Conservation (phyloP, 2,797 vertebrate species). For the Coluber constrictor region DNA sequence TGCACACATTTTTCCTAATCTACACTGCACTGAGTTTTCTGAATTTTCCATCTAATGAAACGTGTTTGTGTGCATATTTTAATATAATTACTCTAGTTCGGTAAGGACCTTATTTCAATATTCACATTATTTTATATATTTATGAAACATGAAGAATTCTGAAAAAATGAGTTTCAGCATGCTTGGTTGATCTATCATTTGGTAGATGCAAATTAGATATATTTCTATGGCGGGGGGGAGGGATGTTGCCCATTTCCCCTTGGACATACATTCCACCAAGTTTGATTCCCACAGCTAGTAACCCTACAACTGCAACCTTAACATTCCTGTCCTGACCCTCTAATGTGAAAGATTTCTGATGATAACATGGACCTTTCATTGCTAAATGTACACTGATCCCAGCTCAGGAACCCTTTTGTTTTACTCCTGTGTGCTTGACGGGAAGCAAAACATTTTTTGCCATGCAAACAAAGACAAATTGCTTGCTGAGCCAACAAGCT, state of each 20-base stretch:
- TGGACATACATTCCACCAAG: neutral
- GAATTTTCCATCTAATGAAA: neutral
- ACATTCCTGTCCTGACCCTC: too few species aligned
- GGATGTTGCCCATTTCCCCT: neutral
- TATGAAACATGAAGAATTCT: neutral
- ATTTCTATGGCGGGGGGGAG: neutral
- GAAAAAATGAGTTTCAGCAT: neutral
- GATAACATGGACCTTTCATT: neutral
- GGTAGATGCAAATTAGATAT: neutral
- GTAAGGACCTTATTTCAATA: neutral
- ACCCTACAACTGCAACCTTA: neutral
- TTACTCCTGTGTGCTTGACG: constrained; percentile 52
- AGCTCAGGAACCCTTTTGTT: constrained; percentile 44
- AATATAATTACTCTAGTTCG: neutral
- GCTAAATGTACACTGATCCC: neutral
- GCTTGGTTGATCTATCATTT: neutral
- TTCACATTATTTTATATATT: neutral
- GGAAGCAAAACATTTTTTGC: constrained; percentile 52
- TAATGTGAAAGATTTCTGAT: neutral
- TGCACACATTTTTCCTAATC: neutral
- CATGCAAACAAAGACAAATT: constrained; percentile 57
- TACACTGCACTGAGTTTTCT: neutral
- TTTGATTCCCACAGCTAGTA: neutral
- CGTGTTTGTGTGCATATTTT: neutral
- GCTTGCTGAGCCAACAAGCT: constrained; percentile 54